A percentile compares a stretch with the other conserved stretches of the same genome.
Conservation (phyloP, 2,797 vertebrate genomes). For the Poeciliopsis infans region DNA sequence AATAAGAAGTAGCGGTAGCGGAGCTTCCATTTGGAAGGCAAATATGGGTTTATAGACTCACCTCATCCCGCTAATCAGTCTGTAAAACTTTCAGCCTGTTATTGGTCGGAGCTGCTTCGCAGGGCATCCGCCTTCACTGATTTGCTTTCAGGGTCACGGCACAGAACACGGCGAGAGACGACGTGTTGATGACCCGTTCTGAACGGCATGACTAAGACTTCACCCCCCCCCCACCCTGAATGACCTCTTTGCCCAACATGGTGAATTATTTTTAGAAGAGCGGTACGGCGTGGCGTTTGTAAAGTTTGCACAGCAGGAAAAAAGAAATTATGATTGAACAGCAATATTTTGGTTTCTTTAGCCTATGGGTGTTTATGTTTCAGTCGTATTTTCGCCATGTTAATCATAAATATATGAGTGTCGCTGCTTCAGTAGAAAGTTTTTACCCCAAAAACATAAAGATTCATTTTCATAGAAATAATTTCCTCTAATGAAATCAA, state of each 20-base stretch:
- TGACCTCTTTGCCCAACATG: background rate
- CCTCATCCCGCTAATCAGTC: constrained; percentile 22
- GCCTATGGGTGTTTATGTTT: too few relatives aligned
- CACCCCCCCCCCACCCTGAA: background rate
- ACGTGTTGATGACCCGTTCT: background rate
- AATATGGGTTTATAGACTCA: constrained; percentile 11
- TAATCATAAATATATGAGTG: too few relatives aligned
- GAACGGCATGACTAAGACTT: background rate
- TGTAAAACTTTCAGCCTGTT: constrained; percentile 11
- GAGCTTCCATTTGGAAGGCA: constrained; percentile 17
- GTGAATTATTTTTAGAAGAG: background rate
- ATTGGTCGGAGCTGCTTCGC: constrained; percentile 2
- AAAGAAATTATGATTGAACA: too few relatives aligned
- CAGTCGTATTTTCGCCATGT: too few relatives aligned
- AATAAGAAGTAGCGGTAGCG: constrained; percentile 2
- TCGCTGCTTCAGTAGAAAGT: too few relatives aligned
- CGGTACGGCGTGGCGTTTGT: too few relatives aligned
- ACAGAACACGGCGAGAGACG: background rate
- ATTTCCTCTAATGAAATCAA: too few relatives aligned
- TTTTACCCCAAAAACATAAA: too few relatives aligned
- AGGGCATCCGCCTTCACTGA: background rate
- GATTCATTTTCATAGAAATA: too few relatives aligned
- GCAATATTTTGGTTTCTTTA: too few relatives aligned
- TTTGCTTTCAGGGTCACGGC: background rate
- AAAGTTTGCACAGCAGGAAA: too few relatives aligned